phyloP scores from a whole-genome alignment of 2,888 invertebrate genomes.

The Trachelus stipa region DNA sequence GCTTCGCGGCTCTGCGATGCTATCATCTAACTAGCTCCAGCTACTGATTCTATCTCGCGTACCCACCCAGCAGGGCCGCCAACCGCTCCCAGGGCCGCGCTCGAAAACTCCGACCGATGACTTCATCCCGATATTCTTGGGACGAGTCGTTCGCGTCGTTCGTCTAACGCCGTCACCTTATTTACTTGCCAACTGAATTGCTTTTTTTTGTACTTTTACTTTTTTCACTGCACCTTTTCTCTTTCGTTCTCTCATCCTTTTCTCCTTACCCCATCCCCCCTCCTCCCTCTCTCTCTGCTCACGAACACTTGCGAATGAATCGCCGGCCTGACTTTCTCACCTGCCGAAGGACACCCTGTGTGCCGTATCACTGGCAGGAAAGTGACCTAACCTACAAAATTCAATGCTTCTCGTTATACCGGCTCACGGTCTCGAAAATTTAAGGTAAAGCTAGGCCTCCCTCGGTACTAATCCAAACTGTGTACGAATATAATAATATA shows the following conservation, averaged over 20 bases:
- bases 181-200: background rate
- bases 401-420: background rate
- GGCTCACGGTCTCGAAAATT: background rate
- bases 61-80: constrained; percentile 56
- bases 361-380: background rate
- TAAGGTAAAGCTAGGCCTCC: background rate
- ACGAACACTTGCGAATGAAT: background rate
- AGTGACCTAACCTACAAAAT: background rate
- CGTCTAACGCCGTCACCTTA: constrained; percentile 1
- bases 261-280: background rate
- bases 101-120: constrained; percentile 39
- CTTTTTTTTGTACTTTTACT: background rate
- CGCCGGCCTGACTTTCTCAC: background rate
- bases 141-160: constrained; percentile 9
- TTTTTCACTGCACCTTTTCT: background rate
- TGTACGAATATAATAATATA: background rate
- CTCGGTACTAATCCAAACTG: background rate
- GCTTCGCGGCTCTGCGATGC: constrained; percentile 68
- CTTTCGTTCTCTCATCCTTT: background rate
- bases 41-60: constrained; percentile 69
- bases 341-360: background rate
- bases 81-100: constrained; percentile 41
- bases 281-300: background rate
- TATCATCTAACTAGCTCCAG: constrained; percentile 73
- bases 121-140: constrained; percentile 16